Evolutionary conservation across 2,888 invertebrate genomes (phyloP).

Genomic region (Mystacides longicornis): DNA sequence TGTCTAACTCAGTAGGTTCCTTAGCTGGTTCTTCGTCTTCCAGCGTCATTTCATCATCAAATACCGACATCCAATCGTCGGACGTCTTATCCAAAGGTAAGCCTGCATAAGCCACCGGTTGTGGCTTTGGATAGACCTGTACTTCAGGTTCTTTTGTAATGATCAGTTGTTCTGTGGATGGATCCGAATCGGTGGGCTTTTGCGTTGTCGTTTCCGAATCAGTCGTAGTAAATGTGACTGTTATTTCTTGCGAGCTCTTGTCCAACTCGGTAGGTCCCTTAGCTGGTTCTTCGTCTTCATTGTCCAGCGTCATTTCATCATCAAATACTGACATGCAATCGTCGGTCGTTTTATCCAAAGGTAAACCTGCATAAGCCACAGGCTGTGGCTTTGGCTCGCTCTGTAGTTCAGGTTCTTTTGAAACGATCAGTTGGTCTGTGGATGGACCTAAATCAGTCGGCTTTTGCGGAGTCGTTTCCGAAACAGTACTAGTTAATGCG

Average conservation of each 20-base stretch:
- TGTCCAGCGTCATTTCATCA: slow-evolving; percentile 25
- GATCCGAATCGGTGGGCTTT: neutral
- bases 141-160: too few species aligned
- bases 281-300: slow-evolving; percentile 18
- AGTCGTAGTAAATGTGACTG: too few species aligned
- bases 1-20: neutral
- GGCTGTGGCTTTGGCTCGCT: too few species aligned
- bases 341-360: slow-evolving; percentile 11
- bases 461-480: neutral
- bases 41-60: slow-evolving; percentile 27
- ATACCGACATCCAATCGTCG: slow-evolving; percentile 25
- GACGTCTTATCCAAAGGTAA: slow-evolving; percentile 22
- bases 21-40: slow-evolving; percentile 26
- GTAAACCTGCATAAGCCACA: slow-evolving; percentile 17
- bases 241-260: neutral
- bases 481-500: neutral
- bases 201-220: neutral
- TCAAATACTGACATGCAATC: slow-evolving; percentile 24
- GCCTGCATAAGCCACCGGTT: slow-evolving; percentile 21
- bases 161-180: neutral
- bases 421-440: too few species aligned
- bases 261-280: neutral
- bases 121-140: too few species aligned
- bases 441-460: too few species aligned
- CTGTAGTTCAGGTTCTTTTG: too few species aligned